A percentile compares a stretch with the other conserved stretches of the same genome.
These are phyloP conservation scores for Xiphorhynchus erythropygius DNA, from an alignment of 2,797 vertebrate genomes.

Conservation along the genomic window DNA sequence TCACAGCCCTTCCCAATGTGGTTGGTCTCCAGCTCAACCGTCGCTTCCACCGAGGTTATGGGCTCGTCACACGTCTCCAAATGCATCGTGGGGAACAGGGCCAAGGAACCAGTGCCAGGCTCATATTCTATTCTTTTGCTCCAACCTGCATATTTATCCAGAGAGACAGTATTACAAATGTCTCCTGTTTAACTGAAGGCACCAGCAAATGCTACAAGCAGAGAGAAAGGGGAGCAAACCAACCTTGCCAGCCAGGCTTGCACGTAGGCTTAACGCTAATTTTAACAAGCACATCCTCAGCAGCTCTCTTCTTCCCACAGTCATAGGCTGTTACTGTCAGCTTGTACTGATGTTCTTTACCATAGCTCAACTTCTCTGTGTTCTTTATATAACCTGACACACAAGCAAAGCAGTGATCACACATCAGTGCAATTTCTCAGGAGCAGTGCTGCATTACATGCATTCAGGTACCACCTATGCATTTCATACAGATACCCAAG, in stretches of 20 bases:
- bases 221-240: background rate
- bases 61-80: conserved; percentile 94
- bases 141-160: conserved; percentile 80
- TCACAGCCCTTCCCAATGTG: conserved; percentile 98
- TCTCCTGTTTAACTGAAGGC: background rate
- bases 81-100: conserved; percentile 90
- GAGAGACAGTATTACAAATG: background rate
- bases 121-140: conserved; percentile 95
- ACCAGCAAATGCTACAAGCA: background rate
- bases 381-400: conserved; percentile 91
- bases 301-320: conserved; percentile 94
- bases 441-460: rapidly evolving
- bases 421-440: background rate
- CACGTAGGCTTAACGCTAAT: conserved; percentile 94
- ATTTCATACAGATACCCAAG: background rate
- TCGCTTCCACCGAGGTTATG: conserved; percentile 88
- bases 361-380: conserved; percentile 93
- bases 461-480: background rate
- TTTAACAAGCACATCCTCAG: conserved; percentile 94
- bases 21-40: conserved; percentile 90
- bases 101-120: conserved; percentile 91
- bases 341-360: conserved; percentile 93
- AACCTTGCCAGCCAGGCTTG: conserved; percentile 97
- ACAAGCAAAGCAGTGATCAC: background rate
- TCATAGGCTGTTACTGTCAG: conserved; percentile 95